Conservation (phyloP, 2,113 vertebrate species). For the Bubo bubo region DNA sequence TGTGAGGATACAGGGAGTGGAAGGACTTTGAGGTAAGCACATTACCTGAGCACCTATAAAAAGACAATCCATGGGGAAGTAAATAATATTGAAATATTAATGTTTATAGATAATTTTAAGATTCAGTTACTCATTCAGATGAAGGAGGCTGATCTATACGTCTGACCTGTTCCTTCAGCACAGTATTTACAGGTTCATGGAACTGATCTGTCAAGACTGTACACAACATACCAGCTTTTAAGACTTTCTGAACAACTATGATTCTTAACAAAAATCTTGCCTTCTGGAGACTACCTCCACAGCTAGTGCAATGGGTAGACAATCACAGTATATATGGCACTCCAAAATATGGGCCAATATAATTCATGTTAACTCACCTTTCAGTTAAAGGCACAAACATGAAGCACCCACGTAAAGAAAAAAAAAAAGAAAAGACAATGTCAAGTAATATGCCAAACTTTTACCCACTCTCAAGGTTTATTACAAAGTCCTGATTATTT, state of each 20-base stretch:
- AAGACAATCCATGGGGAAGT: not conserved
- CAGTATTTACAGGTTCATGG: not conserved
- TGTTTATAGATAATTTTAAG: not conserved
- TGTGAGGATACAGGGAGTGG: not conserved
- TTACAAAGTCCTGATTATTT: not conserved
- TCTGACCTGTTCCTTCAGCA: not conserved
- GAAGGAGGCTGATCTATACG: not conserved
- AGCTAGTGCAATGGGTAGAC: not conserved
- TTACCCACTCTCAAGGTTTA: not conserved
- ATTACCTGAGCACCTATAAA: not conserved
- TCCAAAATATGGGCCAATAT: accelerated
- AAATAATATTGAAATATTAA: not conserved
- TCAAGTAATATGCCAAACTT: not conserved
- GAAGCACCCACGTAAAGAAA: not conserved
- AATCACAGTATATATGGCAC: accelerated
- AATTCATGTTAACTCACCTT: not conserved
- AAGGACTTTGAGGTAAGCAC: not conserved
- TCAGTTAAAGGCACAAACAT: not conserved
- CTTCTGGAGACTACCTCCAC: not conserved
- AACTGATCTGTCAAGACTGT: not conserved
- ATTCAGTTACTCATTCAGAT: not conserved
- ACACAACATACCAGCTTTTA: not conserved
- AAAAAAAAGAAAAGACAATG: not conserved
- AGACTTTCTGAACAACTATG: not conserved
- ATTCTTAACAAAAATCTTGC: not conserved